Evolutionary conservation across 2,113 vertebrate genomes (phyloP), one percentile per base, ranked within the genome.

Genomic region (Aphelocoma coerulescens): DNA sequence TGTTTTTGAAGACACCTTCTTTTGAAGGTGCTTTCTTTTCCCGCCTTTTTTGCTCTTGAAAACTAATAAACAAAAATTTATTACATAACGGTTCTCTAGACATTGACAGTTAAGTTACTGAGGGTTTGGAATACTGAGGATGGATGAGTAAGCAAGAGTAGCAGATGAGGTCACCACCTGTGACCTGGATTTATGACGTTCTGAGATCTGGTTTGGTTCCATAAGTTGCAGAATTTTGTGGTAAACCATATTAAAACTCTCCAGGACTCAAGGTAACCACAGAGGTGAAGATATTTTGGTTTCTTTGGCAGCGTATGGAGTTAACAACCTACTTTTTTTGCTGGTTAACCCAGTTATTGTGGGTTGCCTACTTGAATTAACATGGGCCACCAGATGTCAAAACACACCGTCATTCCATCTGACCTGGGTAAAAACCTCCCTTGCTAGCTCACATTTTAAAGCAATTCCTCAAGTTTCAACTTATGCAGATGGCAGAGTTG

Each of bases 221-320:
- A 35, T 2, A 5, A 49, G 7, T 32, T 26, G 11, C 6, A 55
- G 26, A 72, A 72, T 91, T 55, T 55, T 61, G 8, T 26, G 4
- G 8, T 10, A 9, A 73, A 2, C 3, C 18, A 7, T 26, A 32
- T 0, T 6, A 13, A 55, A 86, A 52, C 4, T 17, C 32, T 58
- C 28, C 23, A 58, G 14, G 16, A 41, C 5, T 81, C 22, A 76
- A 33, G 68, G 22, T 18, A 65, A 17, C 2, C 4, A 22, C 0
- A 43, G 18, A 44, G 4, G 0, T 74, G 12, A 81, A 84, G 4
- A 20, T 2, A 14, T 6, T 52, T 67, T 24, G 0, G 3, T 44
- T 41, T 71, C 2, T 63, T 78, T 55, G 3, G 8, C 6, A 41
- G 7, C 3, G 0, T 23, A 16, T 51, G 28, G 30, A 63, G 6